Conservation (phyloP, 2,797 vertebrate species). For the Thaleichthys pacificus region DNA sequence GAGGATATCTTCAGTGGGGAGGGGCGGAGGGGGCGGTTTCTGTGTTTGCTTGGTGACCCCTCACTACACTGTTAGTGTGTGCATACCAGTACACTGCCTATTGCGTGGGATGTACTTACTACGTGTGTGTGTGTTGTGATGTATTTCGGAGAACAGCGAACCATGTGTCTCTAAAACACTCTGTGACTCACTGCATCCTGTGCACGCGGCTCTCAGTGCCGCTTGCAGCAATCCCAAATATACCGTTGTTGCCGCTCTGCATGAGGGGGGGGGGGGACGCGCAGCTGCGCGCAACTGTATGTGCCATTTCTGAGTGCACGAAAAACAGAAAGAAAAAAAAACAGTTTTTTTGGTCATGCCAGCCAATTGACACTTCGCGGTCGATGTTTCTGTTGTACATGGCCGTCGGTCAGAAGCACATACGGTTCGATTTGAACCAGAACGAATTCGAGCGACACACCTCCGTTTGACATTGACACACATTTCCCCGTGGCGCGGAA, state of each 20-base stretch:
- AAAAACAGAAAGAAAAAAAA: no score
- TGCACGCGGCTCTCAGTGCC: constrained; percentile 2
- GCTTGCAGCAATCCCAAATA: background rate
- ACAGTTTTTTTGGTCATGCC: background rate
- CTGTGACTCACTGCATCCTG: constrained; percentile 55
- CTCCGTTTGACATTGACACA: constrained; percentile 78
- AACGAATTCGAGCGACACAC: constrained; percentile 53
- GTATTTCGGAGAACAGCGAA: constrained; percentile 44
- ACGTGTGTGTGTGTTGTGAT: constrained; percentile 20
- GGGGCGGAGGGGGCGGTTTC: no score
- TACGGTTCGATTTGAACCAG: background rate
- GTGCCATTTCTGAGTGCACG: background rate
- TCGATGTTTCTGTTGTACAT: background rate
- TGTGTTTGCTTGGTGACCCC: no score
- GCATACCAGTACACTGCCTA: background rate
- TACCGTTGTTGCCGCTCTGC: background rate
- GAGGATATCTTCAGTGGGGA: no score
- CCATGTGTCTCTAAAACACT: constrained; percentile 44
- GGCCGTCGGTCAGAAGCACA: background rate
- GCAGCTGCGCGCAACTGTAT: constrained; percentile 22
- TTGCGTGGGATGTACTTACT: background rate
- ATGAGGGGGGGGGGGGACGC: constrained; percentile 8
- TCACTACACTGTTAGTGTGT: background rate
- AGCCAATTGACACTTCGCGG: background rate
- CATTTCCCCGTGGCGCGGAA: constrained; percentile 28